phyloP scores from a whole-genome alignment of 2,888 invertebrate genomes.

The Philonicus albiceps region DNA sequence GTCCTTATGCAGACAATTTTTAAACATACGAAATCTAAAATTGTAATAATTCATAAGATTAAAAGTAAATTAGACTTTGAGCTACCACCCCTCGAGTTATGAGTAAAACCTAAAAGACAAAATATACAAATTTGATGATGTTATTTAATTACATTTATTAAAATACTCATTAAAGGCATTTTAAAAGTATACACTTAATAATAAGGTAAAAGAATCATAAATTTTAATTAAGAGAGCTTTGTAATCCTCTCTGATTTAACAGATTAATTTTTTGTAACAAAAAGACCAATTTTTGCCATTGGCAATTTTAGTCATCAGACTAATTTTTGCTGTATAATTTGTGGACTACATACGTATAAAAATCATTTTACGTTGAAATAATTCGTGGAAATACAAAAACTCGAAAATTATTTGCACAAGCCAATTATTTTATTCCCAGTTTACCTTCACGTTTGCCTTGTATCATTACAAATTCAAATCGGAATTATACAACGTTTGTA shows the following conservation, averaged over 20 bases:
- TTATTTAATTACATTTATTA: too few relatives aligned
- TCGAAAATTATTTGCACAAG: not conserved
- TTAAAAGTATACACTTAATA: too few relatives aligned
- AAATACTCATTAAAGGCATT: too few relatives aligned
- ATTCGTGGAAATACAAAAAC: not conserved
- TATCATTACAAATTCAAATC: not conserved
- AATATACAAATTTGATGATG: too few relatives aligned
- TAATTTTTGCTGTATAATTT: not conserved
- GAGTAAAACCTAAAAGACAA: too few relatives aligned
- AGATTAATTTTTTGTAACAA: not conserved
- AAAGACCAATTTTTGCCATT: not conserved
- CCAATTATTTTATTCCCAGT: not conserved
- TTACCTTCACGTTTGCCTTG: not conserved
- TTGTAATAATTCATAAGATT: too few relatives aligned
- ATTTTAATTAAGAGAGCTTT: too few relatives aligned
- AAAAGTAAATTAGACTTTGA: too few relatives aligned
- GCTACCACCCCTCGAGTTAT: too few relatives aligned
- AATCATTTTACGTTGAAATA: not conserved
- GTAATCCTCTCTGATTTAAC: not conserved
- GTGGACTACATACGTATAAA: not conserved
- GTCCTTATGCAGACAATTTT: too few relatives aligned
- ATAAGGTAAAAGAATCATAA: too few relatives aligned
- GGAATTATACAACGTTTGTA: not conserved
- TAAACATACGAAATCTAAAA: too few relatives aligned
- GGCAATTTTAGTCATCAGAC: not conserved